These are phyloP conservation scores for Arctocebus calabarensis DNA, from an alignment of 2,797 vertebrate genomes.

Conservation along the genomic window DNA sequence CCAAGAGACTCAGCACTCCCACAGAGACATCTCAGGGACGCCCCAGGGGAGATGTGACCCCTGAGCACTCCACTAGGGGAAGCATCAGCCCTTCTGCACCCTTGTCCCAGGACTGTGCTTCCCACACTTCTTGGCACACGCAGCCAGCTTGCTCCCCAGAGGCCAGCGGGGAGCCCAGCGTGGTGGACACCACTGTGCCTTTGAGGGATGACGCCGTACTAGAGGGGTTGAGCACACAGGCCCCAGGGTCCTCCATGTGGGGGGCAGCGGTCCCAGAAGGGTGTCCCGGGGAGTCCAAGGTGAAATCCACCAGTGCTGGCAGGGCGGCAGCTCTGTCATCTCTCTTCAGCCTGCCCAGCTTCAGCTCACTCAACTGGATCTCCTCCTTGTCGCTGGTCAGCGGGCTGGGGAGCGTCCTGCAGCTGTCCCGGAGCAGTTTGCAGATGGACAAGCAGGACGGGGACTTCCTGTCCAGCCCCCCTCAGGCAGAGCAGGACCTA, in stretches of 20 bases:
- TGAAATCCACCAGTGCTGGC: conserved; percentile 46
- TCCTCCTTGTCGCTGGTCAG: conserved; percentile 90
- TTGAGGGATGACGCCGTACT: conserved; percentile 68
- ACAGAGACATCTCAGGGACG: conserved; percentile 77
- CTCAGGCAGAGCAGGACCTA: conserved; percentile 79
- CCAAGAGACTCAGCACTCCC: conserved; percentile 85
- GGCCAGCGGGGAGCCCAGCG: conserved; percentile 58
- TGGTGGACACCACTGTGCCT: conserved; percentile 33
- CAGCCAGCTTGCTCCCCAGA: conserved; percentile 67
- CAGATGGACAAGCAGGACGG: conserved; percentile 83
- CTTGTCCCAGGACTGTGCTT: conserved; percentile 64
- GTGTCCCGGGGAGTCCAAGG: conserved; percentile 30
- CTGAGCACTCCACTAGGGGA: conserved; percentile 1
- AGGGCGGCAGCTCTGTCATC: conserved; percentile 70
- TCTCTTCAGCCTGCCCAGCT: conserved; percentile 79
- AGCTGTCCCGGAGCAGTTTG: conserved; percentile 86
- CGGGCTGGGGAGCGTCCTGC: conserved; percentile 86
- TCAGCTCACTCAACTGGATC: conserved; percentile 88
- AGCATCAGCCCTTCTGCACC: background rate
- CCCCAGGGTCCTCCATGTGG: conserved; percentile 56
- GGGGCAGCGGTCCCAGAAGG: conserved; percentile 82
- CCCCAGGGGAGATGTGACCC: conserved; percentile 44
- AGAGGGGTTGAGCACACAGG: conserved; percentile 71
- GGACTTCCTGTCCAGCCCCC: conserved; percentile 79
- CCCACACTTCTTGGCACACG: conserved; percentile 51